phyloP scores from a whole-genome alignment of 2,113 vertebrate genomes.

The Osmerus mordax region DNA sequence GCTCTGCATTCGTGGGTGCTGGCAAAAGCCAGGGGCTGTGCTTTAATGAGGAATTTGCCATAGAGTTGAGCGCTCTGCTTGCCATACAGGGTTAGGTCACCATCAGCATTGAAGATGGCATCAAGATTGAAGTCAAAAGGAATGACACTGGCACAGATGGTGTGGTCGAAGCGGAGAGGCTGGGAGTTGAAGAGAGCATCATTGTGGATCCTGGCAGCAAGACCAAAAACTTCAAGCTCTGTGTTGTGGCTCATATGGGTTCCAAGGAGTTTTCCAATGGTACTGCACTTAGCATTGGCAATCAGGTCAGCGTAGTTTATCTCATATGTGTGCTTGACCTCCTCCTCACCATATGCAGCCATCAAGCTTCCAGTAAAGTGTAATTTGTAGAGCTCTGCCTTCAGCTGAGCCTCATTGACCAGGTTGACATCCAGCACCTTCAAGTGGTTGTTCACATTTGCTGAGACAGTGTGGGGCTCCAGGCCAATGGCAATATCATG shows the following conservation, averaged over 20 bases:
- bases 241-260: conserved; percentile 77
- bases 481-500: conserved; percentile 78
- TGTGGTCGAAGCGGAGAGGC: conserved; percentile 76
- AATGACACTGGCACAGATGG: conserved; percentile 69
- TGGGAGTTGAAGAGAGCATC: conserved; percentile 79
- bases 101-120: conserved; percentile 78
- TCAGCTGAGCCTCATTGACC: conserved; percentile 74
- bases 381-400: conserved; percentile 75
- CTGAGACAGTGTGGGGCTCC: conserved; percentile 71
- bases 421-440: conserved; percentile 68
- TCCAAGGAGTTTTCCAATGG: conserved; percentile 76
- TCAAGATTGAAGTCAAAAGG: conserved; percentile 83
- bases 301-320: conserved; percentile 73
- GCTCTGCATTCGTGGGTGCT: conserved; percentile 85
- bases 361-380: conserved; percentile 78
- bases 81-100: conserved; percentile 75
- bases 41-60: conserved; percentile 83
- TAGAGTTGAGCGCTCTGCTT: conserved; percentile 84
- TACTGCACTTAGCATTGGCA: conserved; percentile 79
- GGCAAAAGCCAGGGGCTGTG: conserved; percentile 81
- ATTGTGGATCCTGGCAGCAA: conserved; percentile 74
- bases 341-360: conserved; percentile 72
- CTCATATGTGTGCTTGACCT: conserved; percentile 81
- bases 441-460: conserved; percentile 76
- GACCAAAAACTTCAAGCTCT: conserved; percentile 76